phyloP scores from a whole-genome alignment of 2,113 vertebrate species.

The Anolis carolinensis region DNA sequence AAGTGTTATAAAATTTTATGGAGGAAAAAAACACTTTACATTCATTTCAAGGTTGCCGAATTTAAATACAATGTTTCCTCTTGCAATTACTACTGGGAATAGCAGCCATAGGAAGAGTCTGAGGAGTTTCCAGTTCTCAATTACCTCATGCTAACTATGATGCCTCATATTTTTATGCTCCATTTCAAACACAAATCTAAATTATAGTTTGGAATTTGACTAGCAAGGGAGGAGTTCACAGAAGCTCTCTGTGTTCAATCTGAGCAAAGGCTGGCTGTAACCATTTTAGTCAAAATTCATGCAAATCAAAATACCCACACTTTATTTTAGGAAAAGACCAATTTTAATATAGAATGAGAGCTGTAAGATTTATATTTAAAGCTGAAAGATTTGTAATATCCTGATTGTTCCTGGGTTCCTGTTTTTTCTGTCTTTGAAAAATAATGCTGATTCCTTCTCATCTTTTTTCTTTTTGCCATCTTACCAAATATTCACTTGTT shows the following conservation, averaged over 20 bases:
- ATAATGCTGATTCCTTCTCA: background rate
- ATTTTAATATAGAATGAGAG: no score
- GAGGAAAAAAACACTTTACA: constrained; percentile 2
- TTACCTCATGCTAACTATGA: constrained; percentile 24
- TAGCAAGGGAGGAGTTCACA: constrained; percentile 13
- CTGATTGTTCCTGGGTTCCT: background rate
- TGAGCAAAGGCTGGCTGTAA: background rate
- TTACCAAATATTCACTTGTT: background rate
- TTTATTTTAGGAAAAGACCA: background rate
- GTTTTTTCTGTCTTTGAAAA: background rate
- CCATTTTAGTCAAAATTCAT: background rate
- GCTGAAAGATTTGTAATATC: background rate
- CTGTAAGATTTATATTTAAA: background rate
- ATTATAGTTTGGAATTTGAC: constrained; percentile 22
- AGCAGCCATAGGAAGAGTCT: constrained; percentile 12
- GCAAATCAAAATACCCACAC: background rate
- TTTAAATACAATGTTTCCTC: constrained; percentile 38
- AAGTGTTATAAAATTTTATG: constrained; percentile 40
- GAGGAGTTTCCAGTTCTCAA: constrained; percentile 20
- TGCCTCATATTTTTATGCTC: constrained; percentile 28
- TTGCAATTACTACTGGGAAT: constrained; percentile 35
- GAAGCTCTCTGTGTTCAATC: background rate
- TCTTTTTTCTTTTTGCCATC: no score
- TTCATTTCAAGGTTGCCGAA: constrained; percentile 38
- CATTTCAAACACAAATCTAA: constrained; percentile 23